Percentiles rank a stretch among this genome's conserved stretches.
These are phyloP conservation scores for Drosophila parthenogenetica DNA, from an alignment of 2,888 invertebrate genomes.

Conservation along the genomic window DNA sequence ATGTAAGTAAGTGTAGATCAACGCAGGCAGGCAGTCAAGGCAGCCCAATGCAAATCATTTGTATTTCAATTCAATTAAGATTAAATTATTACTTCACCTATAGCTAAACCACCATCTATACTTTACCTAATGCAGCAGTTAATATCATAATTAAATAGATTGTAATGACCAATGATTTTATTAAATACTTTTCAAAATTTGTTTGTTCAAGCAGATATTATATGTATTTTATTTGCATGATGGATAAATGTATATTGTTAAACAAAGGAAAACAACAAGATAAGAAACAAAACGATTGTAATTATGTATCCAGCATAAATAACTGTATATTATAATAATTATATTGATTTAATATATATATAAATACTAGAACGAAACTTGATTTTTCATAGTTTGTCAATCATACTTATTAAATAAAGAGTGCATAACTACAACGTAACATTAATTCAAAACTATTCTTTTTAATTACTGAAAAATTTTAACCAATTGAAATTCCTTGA, in stretches of 20 bases:
- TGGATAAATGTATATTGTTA: constrained; percentile 57
- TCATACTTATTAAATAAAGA: constrained; percentile 65
- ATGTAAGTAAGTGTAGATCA: constrained; percentile 60
- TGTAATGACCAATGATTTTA: constrained; percentile 25
- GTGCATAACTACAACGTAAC: constrained; percentile 48
- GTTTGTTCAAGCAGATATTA: constrained; percentile 41
- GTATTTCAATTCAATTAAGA: constrained; percentile 57
- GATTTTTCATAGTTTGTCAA: constrained; percentile 60
- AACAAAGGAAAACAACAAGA: constrained; percentile 19
- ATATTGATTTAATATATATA: constrained; percentile 46
- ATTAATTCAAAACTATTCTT: constrained; percentile 27
- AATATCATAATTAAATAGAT: constrained; percentile 20
- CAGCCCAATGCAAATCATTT: constrained; percentile 19
- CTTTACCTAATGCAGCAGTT: constrained; percentile 24
- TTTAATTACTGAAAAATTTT: constrained; percentile 12
- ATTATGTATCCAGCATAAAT: constrained; percentile 72
- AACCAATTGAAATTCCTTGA: not conserved
- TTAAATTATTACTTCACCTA: constrained; percentile 48
- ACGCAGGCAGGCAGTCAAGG: constrained; percentile 40
- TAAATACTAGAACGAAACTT: constrained; percentile 33
- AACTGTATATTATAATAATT: constrained; percentile 53
- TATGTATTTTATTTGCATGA: constrained; percentile 55
- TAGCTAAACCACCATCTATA: constrained; percentile 11
- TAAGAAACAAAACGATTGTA: constrained; percentile 55
- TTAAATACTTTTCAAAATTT: constrained; percentile 35